phyloP scores from a whole-genome alignment of 2,113 vertebrate species.

The Aegithalos caudatus region DNA sequence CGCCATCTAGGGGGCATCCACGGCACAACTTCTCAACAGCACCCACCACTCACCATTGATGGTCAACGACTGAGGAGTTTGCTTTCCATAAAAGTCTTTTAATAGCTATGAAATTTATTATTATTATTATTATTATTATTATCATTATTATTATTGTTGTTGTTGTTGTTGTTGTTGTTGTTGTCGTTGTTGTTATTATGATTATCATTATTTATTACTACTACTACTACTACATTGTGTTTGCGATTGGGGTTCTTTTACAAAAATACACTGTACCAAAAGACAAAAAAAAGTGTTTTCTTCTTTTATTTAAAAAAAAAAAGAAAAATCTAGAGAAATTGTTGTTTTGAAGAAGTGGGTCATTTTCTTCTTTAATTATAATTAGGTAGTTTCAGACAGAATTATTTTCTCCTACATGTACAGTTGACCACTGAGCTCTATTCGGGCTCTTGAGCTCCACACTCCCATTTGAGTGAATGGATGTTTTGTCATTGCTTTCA shows the following conservation, averaged over 20 bases:
- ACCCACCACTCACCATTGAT: not conserved
- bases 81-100: not conserved
- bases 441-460: not conserved
- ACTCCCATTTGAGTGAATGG: not conserved
- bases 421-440: not conserved
- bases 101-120: not conserved
- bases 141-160: too few relatives aligned
- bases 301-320: not conserved
- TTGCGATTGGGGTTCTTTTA: not conserved
- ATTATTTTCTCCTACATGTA: not conserved
- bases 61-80: not conserved
- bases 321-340: not conserved
- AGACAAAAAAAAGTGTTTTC: not conserved
- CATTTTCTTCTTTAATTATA: not conserved
- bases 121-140: too few relatives aligned
- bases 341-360: not conserved
- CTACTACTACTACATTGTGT: not conserved
- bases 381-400: not conserved
- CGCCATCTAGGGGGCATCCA: constrained; percentile 37
- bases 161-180: too few relatives aligned
- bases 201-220: too few relatives aligned
- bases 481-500: not conserved
- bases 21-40: not conserved
- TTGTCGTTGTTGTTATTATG: too few relatives aligned
- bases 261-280: not conserved